Conservation (phyloP, 2,888 invertebrate genomes). For the Bursaphelenchus okinawaensis region DNA sequence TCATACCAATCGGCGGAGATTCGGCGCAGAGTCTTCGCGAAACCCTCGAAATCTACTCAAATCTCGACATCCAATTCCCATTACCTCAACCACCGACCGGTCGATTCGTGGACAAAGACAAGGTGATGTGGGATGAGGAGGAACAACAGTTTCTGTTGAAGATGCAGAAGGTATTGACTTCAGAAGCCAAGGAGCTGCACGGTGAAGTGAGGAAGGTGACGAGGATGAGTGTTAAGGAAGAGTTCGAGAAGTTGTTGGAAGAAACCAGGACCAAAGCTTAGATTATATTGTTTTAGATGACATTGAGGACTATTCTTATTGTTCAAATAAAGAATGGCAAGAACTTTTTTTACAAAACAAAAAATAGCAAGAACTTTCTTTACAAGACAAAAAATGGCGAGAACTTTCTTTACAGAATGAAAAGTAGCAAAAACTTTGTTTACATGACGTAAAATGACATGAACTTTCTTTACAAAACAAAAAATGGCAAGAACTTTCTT, state of each 20-base stretch:
- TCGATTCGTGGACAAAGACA: not conserved
- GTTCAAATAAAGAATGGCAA: too few relatives aligned
- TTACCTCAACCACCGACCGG: too few relatives aligned
- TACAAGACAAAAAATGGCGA: too few relatives aligned
- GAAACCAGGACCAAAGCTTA: not conserved
- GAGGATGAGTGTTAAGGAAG: not conserved
- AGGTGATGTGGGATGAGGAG: not conserved
- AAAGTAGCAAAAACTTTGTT: too few relatives aligned
- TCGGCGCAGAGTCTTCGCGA: not conserved
- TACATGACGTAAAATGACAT: too few relatives aligned
- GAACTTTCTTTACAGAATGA: too few relatives aligned
- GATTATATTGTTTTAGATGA: too few relatives aligned
- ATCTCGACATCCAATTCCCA: not conserved
- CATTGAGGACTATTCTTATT: too few relatives aligned
- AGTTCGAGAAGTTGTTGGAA: not conserved
- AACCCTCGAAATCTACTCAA: not conserved
- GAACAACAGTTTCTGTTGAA: not conserved
- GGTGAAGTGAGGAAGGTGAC: not conserved
- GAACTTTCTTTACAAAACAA: too few relatives aligned
- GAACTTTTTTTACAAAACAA: too few relatives aligned
- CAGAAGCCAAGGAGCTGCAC: not conserved
- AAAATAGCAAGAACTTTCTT: too few relatives aligned
- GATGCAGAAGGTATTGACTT: not conserved
- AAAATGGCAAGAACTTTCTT: too few relatives aligned
- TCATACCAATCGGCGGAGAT: not conserved